Base-by-base conservation (phyloP, 2,888 invertebrate species). In the Pristionchus japonicus region DNA sequence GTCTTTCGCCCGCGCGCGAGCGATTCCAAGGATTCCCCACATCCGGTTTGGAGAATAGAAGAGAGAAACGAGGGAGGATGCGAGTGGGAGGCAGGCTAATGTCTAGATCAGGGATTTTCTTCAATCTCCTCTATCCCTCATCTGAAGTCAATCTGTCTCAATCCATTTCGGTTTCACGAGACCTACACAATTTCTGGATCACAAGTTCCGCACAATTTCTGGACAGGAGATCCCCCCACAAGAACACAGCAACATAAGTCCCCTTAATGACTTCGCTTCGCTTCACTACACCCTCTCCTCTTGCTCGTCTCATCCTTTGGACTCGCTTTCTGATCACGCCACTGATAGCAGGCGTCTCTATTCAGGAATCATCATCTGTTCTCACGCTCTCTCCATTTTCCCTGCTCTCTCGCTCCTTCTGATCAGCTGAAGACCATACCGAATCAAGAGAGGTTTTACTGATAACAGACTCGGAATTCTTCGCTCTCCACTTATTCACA, bases 21-120 rank as follows among this genome's bases (percentile, higher is more conserved):
- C 64, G 64, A 67, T 67, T 67, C 64, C 17, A 17, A 67, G 64
- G 64, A 67, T 70, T 70, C 70, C 37, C 70, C 23, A n/a, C n/a
- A n/a, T 37, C 23, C 70, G 37, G 70, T 2, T 31, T 3, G 31
- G 31, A 31, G 64, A 31, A 15, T 13, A 17, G 31, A 31, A 64
- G 64, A 57, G 57, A 57, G n/a, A 57, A 57, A n/a, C 23, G 57
- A 6, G n/a, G 23, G 57, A 20, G 57, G 57, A 57, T 57, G 57
- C n/a, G 64, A 31, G 57, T 57, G 57, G 57, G 57, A 57, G 57
- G 20, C 57, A 57, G 11, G 15, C 52, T 17, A 43, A 43, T 43
- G 11, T 13, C 9, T 13, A 47, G 52, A 57, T 57, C 57, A n/a
- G 57, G 57, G 57, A 57, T 23, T 57, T 57, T n/a, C n/a, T 6